A percentile compares a stretch with the other conserved stretches of the same genome.
phyloP scores from a whole-genome alignment of 2,888 invertebrate species.

The Toxonevra muliebris region DNA sequence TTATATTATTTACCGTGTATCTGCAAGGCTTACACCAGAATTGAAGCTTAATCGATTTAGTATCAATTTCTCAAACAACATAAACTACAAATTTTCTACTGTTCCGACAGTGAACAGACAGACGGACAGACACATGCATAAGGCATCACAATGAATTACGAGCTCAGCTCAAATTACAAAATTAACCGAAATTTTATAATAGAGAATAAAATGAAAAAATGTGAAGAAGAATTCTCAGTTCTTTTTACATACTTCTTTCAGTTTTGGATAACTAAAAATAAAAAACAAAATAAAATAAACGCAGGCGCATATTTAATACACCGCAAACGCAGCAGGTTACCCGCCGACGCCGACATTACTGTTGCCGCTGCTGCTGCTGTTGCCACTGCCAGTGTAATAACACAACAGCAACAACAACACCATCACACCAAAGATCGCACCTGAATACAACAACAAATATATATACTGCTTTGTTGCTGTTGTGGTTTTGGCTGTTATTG shows the following conservation, averaged over 20 bases:
- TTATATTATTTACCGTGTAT: neutral
- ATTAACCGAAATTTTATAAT: neutral
- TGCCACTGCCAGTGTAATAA: neutral
- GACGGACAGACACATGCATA: slow-evolving; percentile 31
- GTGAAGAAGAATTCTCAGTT: neutral
- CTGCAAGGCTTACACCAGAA: slow-evolving; percentile 4
- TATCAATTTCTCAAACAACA: slow-evolving; percentile 43
- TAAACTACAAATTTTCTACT: slow-evolving; percentile 3
- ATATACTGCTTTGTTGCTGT: slow-evolving; percentile 5
- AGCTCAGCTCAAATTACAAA: slow-evolving; percentile 41
- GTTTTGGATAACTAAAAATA: too few relatives aligned
- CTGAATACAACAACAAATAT: too few relatives aligned
- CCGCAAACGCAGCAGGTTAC: slow-evolving; percentile 29
- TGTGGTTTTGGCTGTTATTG: slow-evolving; percentile 8
- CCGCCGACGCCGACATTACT: neutral
- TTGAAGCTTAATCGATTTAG: slow-evolving; percentile 50
- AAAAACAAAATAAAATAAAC: too few relatives aligned
- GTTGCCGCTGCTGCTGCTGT: neutral
- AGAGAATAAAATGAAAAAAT: neutral
- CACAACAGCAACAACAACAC: slow-evolving; percentile 1
- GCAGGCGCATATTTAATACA: slow-evolving; percentile 20
- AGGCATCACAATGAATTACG: slow-evolving; percentile 48
- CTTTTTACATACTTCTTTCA: too few relatives aligned
- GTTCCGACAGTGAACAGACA: neutral
- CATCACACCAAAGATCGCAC: neutral